Conservation (phyloP, 1,140 invertebrate genomes). For the Ceratosolen fusciceps region DNA sequence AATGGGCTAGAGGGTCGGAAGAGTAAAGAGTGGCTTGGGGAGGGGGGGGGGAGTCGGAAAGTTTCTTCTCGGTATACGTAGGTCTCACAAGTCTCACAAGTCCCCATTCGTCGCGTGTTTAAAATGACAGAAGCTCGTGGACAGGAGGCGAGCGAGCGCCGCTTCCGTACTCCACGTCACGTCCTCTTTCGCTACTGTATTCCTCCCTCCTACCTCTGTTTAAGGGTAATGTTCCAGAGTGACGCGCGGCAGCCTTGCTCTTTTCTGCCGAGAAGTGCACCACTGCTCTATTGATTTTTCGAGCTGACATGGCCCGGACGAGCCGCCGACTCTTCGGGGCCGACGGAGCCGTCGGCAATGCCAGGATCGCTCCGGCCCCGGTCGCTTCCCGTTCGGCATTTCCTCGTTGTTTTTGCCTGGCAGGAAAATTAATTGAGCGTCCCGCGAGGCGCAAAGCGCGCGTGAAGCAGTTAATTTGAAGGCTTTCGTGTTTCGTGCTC, state of each 20-base stretch:
- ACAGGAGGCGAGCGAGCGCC: conserved; percentile 64
- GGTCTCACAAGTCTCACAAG: no score
- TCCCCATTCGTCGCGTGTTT: conserved; percentile 62
- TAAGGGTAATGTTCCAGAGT: no score
- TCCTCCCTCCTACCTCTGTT: no score
- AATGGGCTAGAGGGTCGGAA: no score
- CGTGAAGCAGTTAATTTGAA: conserved; percentile 46
- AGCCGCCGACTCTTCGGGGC: no score
- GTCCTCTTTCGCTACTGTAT: background rate
- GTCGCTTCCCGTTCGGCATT: no score
- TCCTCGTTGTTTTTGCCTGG: background rate
- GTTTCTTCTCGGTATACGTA: no score
- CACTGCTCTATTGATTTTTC: conserved; percentile 29
- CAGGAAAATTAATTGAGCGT: conserved; percentile 43
- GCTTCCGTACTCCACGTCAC: conserved; percentile 1
- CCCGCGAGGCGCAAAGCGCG: conserved; percentile 25
- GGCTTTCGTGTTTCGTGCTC: conserved; percentile 25
- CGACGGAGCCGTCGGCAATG: no score
- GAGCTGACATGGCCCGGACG: background rate
- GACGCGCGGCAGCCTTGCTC: conserved; percentile 2
- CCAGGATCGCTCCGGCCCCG: no score
- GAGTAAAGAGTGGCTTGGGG: no score
- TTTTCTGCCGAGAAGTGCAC: conserved; percentile 8
- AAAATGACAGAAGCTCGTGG: conserved; percentile 64
- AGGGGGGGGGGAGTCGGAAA: no score